phyloP scores from a whole-genome alignment of 2,888 invertebrate genomes.

The Xanthia togata region DNA sequence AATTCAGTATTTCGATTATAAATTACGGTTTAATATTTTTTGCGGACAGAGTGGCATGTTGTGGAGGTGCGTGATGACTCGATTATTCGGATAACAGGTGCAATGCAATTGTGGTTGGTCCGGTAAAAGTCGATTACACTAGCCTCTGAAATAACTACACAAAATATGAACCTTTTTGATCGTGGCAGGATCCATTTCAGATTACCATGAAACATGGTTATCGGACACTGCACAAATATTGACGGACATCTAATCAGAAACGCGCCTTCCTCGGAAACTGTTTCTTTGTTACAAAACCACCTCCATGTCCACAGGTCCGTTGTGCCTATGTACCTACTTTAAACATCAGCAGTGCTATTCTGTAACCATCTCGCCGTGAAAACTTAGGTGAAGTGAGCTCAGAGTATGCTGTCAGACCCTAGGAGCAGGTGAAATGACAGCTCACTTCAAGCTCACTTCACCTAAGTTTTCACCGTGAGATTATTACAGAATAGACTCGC shows the following conservation, averaged over 20 bases:
- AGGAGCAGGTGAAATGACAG: too few relatives aligned
- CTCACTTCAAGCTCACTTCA: too few relatives aligned
- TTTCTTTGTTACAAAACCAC: slow-evolving; percentile 13
- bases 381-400: too few relatives aligned
- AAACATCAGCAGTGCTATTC: too few relatives aligned
- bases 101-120: slow-evolving; percentile 25
- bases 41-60: slow-evolving; percentile 37
- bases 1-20: slow-evolving; percentile 65
- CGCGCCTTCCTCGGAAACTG: slow-evolving; percentile 44
- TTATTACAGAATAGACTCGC: too few relatives aligned
- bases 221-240: slow-evolving; percentile 48
- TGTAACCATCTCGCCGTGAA: too few relatives aligned
- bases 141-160: not conserved
- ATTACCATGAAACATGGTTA: not conserved
- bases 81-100: slow-evolving; percentile 40
- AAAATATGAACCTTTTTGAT: not conserved
- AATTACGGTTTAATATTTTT: slow-evolving; percentile 65
- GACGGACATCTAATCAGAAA: slow-evolving; percentile 31
- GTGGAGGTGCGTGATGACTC: slow-evolving; percentile 48
- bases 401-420: too few relatives aligned
- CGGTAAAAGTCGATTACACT: slow-evolving; percentile 19
- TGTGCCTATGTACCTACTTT: too few relatives aligned
- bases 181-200: not conserved
- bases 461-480: too few relatives aligned
- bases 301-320: too few relatives aligned